Conservation (phyloP, 2,888 invertebrate genomes). For the Drosophila pseudotalamancana region DNA sequence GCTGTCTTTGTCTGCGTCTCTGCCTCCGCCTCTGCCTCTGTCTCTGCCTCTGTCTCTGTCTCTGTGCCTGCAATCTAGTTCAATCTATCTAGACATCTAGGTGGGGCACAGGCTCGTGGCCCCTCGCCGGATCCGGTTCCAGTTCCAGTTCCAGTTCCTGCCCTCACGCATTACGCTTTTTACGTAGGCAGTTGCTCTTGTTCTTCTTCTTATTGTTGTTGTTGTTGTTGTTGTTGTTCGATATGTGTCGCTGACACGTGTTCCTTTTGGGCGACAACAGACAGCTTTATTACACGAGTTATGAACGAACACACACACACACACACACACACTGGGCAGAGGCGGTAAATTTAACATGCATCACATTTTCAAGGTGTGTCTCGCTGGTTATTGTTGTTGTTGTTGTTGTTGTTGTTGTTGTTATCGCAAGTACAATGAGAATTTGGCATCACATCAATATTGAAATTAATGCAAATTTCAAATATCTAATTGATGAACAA, state of each 20-base stretch:
- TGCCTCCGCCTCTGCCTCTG: neutral
- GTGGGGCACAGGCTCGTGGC: constrained; percentile 43
- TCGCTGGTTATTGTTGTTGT: constrained; percentile 3
- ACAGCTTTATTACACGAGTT: constrained; percentile 62
- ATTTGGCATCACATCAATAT: constrained; percentile 40
- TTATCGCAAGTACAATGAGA: constrained; percentile 15
- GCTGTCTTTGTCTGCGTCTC: constrained; percentile 6
- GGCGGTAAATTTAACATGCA: constrained; percentile 34
- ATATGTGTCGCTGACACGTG: constrained; percentile 77
- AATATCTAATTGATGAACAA: constrained; percentile 45
- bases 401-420: constrained; percentile 4
- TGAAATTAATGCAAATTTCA: constrained; percentile 70
- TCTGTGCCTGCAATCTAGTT: constrained; percentile 54
- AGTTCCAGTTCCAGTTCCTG: constrained; percentile 9
- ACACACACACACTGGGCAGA: constrained; percentile 7
- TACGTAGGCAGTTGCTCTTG: constrained; percentile 37
- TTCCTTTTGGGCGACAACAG: constrained; percentile 64
- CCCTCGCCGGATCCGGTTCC: neutral
- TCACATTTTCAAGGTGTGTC: constrained; percentile 21
- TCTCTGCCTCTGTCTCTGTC: constrained; percentile 4
- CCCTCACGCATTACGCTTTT: constrained; percentile 24
- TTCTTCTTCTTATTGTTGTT: constrained; percentile 4
- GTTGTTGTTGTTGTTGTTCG: constrained; percentile 28
- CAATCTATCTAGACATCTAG: constrained; percentile 71
- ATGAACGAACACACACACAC: constrained; percentile 43